phyloP scores from a whole-genome alignment of 2,113 vertebrate genomes.

The Centropus bengalensis region DNA sequence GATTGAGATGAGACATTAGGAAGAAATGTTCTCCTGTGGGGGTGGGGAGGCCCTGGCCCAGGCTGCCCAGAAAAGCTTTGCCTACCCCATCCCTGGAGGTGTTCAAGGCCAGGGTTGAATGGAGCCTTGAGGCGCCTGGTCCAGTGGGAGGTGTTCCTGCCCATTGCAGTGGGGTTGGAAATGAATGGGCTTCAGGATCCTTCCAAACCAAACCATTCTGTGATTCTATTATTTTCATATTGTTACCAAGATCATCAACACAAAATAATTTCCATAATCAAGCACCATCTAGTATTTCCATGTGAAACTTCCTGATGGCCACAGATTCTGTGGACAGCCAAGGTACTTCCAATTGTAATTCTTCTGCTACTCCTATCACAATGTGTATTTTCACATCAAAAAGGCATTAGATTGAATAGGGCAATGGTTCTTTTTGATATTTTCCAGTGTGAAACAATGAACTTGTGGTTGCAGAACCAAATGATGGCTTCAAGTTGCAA shows the following conservation, averaged over 20 bases:
- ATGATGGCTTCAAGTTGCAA: too few relatives aligned
- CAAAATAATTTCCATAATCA: background rate
- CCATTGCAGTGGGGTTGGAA: too few relatives aligned
- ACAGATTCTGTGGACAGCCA: background rate
- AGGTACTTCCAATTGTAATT: background rate
- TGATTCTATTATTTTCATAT: too few relatives aligned
- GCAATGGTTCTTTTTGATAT: background rate
- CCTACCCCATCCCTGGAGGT: too few relatives aligned
- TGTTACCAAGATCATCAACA: background rate
- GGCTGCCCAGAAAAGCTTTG: too few relatives aligned
- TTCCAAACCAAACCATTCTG: too few relatives aligned
- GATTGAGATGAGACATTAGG: too few relatives aligned
- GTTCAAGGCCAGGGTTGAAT: too few relatives aligned
- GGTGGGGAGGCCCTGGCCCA: too few relatives aligned
- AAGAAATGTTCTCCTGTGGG: background rate
- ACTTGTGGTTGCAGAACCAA: background rate
- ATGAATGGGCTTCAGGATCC: too few relatives aligned
- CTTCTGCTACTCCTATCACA: background rate
- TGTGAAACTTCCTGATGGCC: background rate
- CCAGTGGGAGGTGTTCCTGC: too few relatives aligned
- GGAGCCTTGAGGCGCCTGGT: too few relatives aligned
- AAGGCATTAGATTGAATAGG: background rate
- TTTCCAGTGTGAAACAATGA: background rate
- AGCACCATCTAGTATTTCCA: background rate
- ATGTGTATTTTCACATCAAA: fast-evolving